These are phyloP conservation scores for Pterois miles DNA, from an alignment of 2,797 vertebrate genomes.

Conservation along the genomic window DNA sequence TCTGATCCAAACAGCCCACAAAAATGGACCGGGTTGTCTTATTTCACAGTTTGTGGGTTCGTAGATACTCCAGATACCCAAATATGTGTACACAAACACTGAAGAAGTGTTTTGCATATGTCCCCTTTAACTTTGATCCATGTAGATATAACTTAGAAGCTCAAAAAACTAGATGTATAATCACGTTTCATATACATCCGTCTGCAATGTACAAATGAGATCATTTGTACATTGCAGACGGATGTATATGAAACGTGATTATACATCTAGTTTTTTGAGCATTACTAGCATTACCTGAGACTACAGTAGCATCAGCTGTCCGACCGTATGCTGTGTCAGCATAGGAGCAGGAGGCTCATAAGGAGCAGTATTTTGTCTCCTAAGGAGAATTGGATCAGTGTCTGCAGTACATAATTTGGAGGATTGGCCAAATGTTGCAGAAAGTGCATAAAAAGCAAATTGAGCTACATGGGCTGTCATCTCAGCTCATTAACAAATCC, in stretches of 20 bases:
- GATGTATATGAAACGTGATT: neutral
- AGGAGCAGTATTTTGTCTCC: neutral
- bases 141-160: neutral
- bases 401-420: neutral
- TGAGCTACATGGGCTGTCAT: neutral
- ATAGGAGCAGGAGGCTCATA: too few relatives aligned
- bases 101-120: neutral
- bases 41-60: neutral
- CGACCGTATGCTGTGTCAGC: neutral
- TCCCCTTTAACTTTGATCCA: neutral
- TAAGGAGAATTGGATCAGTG: neutral
- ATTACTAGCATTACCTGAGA: constrained; percentile 10
- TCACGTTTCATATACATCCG: neutral
- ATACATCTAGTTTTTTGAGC: neutral
- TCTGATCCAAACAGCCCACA: neutral
- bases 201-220: neutral
- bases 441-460: neutral
- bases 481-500: neutral
- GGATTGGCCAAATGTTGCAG: neutral
- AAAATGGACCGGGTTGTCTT: neutral
- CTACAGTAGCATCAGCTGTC: neutral
- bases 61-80: neutral
- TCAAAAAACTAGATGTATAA: too few relatives aligned
- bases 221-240: neutral
- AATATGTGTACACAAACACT: neutral